Evolutionary conservation across 92 coral and sea anemone species (phyloP).

Genomic region (Blastomussa wellsi): DNA sequence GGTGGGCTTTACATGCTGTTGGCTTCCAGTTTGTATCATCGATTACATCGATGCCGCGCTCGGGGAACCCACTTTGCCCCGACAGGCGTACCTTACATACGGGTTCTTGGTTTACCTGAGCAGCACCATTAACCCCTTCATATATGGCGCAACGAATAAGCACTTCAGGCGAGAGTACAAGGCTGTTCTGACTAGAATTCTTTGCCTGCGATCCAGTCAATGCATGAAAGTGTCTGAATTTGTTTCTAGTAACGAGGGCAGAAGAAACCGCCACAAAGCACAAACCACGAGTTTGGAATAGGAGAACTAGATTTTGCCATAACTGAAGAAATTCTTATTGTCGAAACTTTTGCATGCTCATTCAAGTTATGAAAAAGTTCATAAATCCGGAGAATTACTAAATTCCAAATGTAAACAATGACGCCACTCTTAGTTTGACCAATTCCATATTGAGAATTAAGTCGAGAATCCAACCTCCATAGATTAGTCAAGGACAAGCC

Average conservation of each 20-base stretch:
- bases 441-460: not conserved
- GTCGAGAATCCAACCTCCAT: not conserved
- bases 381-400: not conserved
- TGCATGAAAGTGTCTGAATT: not conserved
- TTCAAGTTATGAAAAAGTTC: not conserved
- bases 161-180: conserved; percentile 58
- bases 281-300: conserved; percentile 2
- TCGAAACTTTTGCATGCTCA: not conserved
- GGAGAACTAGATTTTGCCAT: not conserved
- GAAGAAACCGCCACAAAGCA: not conserved
- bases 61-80: conserved; percentile 56
- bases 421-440: not conserved
- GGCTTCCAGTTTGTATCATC: conserved; percentile 83
- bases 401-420: not conserved
- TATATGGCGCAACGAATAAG: conserved; percentile 66
- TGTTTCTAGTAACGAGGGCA: not conserved
- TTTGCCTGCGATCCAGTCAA: not conserved
- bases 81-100: conserved; percentile 61
- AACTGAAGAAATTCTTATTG: not conserved
- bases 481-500: too few species aligned
- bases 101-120: conserved; percentile 60
- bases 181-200: conserved; percentile 15
- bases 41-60: conserved; percentile 65
- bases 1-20: conserved; percentile 73
- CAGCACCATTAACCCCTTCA: conserved; percentile 69